Conservation (phyloP, 1,140 invertebrate species). For the Drosophila paulistorum region DNA sequence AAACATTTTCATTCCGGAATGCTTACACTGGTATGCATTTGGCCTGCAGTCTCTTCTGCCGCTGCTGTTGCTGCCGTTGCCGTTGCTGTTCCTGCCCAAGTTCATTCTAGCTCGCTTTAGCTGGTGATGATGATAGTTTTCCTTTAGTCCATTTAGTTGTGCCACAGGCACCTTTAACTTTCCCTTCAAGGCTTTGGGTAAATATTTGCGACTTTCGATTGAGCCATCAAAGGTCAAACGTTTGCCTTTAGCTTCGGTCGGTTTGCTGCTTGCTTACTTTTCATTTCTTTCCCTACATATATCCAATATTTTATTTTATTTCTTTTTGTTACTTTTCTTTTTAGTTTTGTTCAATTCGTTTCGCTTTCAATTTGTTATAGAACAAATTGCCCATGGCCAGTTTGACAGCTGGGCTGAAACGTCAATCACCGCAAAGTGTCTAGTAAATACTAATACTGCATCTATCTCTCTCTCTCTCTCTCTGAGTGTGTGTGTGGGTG, state of each 20-base stretch:
- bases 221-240: constrained; percentile 73
- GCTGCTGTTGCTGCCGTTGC: not conserved
- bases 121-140: constrained; percentile 32
- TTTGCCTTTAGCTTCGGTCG: constrained; percentile 42
- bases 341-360: constrained; percentile 44
- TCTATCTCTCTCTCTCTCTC: constrained; percentile 19
- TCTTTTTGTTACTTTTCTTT: constrained; percentile 16
- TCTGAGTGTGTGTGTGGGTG: constrained; percentile 16
- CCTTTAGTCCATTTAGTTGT: constrained; percentile 22
- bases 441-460: constrained; percentile 24
- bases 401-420: constrained; percentile 49
- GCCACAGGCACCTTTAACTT: constrained; percentile 54
- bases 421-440: constrained; percentile 31
- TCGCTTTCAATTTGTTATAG: constrained; percentile 74
- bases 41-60: constrained; percentile 36
- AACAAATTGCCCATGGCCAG: constrained; percentile 66
- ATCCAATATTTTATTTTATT: constrained; percentile 24
- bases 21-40: constrained; percentile 52
- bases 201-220: constrained; percentile 61
- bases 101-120: not conserved
- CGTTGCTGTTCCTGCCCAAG: constrained; percentile 4
- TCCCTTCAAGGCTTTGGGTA: constrained; percentile 40
- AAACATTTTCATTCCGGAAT: constrained; percentile 64
- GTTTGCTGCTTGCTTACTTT: not conserved
- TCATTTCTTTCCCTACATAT: not conserved